Evolutionary conservation across 2,797 vertebrate species (phyloP), one percentile per base, ranked within the genome.

Genomic region (Enteromius radiatus): DNA sequence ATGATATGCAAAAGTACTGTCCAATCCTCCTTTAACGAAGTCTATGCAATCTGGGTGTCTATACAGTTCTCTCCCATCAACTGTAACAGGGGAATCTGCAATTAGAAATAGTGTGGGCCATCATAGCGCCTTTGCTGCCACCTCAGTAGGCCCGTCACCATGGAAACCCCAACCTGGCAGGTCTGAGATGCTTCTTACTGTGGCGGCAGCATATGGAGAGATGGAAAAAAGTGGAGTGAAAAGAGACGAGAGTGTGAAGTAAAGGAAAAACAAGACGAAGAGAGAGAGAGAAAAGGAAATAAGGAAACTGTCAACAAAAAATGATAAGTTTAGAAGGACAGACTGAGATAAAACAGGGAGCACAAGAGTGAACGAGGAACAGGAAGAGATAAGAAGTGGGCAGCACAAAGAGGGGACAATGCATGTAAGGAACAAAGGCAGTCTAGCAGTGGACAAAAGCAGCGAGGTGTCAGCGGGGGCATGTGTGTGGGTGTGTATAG

Each of bases 81-180:
- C 84, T 76, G 79, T 84, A 83, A 83, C 85, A 80, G 77, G 82
- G 78, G 81, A 85, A 85, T 82, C 84, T 74, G 88, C 84, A 85
- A 89, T 87, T 89, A 86, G 68, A 84, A 86, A 82, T 86, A 87
- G 83, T 78, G 85, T 77, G 83, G 84, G 86, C 85, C 84, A 85
- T 59, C 78, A 82, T 79, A 47, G 80, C 64, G 83, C 83, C 73
- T 76, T 81, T 61, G 23, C 80, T 47, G 19, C 77, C 77, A 80
- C 81, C 86, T 83, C 75, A 52, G 78, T 81, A 56, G 80, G 83
- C 84, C 86, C 21, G 84, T 89, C 77, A 45, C 88, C 69, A 86
- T 89, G 84, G 85, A 78, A 87, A 89, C 88, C 28, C 74, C 79
- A 84, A 84, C 79, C 85, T 80, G 84, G 76, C 83, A 80, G 74